Evolutionary conservation across 2,113 vertebrate species (phyloP).

Genomic region (Pedionomus torquatus): DNA sequence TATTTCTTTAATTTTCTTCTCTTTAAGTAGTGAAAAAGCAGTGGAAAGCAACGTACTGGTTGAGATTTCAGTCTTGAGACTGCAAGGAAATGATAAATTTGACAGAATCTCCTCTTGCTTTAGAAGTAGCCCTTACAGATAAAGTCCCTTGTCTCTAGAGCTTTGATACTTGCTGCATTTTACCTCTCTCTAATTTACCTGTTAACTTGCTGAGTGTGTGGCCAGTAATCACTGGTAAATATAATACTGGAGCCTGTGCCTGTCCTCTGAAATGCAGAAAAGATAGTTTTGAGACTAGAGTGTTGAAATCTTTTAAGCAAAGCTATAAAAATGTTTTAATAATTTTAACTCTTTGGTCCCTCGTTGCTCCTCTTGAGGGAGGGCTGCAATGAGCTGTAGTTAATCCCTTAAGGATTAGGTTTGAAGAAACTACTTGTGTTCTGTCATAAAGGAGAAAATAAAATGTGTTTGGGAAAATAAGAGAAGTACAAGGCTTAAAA

Average conservation of each 20-base stretch:
- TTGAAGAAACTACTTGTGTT: not conserved
- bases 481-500: not conserved
- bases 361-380: not conserved
- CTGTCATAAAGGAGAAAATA: not conserved
- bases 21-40: not conserved
- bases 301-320: not conserved
- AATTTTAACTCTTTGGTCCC: not conserved
- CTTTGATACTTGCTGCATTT: not conserved
- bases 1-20: not conserved
- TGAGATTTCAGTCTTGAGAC: not conserved
- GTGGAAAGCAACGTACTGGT: not conserved
- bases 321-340: not conserved
- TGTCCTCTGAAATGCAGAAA: not conserved
- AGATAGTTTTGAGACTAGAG: not conserved
- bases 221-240: not conserved
- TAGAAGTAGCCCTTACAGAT: not conserved
- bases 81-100: not conserved
- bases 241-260: not conserved
- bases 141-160: not conserved
- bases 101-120: not conserved
- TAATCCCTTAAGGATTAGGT: not conserved
- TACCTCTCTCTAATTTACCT: not conserved
- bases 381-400: not conserved
- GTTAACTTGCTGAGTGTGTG: not conserved
- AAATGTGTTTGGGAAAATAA: not conserved